Evolutionary conservation across 1,140 invertebrate genomes (phyloP), one percentile per base, ranked within the genome.

Genomic region (Proales similis): DNA sequence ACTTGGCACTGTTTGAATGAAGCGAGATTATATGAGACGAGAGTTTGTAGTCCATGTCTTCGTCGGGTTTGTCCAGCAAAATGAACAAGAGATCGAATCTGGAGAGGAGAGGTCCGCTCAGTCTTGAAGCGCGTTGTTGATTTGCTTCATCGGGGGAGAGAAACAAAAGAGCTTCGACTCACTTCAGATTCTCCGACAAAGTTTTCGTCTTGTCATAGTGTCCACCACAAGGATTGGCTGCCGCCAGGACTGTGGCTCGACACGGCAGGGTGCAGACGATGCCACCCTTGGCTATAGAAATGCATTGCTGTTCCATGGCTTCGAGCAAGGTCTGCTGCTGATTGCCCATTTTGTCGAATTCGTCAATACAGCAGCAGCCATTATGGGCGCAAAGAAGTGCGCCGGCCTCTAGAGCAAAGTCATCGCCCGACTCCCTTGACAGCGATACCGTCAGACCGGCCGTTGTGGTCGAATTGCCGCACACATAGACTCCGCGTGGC

Each of bases 31-130:
- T 84, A 74, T 90, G 86, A 67, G 85, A 83, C 4, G 86, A 87
- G 45, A 90, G 71, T 70, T 86, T 79, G 51, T 80, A 81, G 72
- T 91, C 88, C 65, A 85, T 78, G 65, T 82, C 77, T 81, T 83
- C 82, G 78, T 90, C 82, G 14, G 89, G 86, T 71, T 82, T 81
- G 76, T 96, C 92, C 6, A 93, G 70, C 7, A 95, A 77, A 49
- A 95, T 85, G 72, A 93, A 95, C 33, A 92, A 83, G 38, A 96
- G 76, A 78, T 95, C 90, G 77, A 95, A 96, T 75, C 91, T 79
- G 3, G 88, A 92, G 3, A 96, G 73, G 45, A 96, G 77, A 2
- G 90, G 83, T 24, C 84, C 81, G 64, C 83, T 84, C 65, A 95
- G 82, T 64, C 74, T 76, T 60, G 48, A 64, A 67, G 63, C 46